Base-by-base conservation (phyloP, 92 coral and sea anemone species). In the Diadumene lineata region DNA sequence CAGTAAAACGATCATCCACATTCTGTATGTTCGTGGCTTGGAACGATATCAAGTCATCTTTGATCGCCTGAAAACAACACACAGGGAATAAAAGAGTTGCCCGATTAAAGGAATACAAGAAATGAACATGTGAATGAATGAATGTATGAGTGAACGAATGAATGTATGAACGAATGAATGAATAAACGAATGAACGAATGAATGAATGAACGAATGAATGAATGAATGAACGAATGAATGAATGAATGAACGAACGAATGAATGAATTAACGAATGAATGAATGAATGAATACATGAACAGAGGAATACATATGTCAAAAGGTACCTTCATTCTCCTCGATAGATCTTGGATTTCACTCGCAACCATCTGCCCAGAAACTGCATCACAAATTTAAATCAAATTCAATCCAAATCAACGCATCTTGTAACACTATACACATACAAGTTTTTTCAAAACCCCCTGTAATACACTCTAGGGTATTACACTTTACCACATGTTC, bases 341-440 rank as follows among this genome's bases (percentile, higher is more conserved):
- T 34, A 96, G 86, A 34, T 96, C 99, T 48, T 89, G 93, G 9
- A 96, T 90, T 81, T 96, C 99, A 66, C 85, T 77, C 23, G 93
- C 81, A 22, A 96, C 83, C 96, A 96, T 92, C 56, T 96, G 99
- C 64, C 94, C 96, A 27, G 97, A 96, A 25, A 96, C 99, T 96
- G 61, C 53, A 26, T 26, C 1, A 34, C 22, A 46, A 25, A 4
- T 7, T 46, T 27, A 64, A 30, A 30, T 17, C 4, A 25, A 29
- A 11, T 24, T 22, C 27, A 29, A 29, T 60, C 9, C 27, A 61
- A 21, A n/a, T n/a, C n/a, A n/a, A n/a, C n/a, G n/a, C n/a, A n/a
- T n/a, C n/a, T n/a, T n/a, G n/a, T n/a, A n/a, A n/a, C n/a, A n/a
- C n/a, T n/a, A n/a, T n/a, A n/a, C n/a, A n/a, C n/a, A n/a, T n/a